Base-by-base conservation (phyloP, 1,140 invertebrate genomes). In the Laupala kohalensis region DNA sequence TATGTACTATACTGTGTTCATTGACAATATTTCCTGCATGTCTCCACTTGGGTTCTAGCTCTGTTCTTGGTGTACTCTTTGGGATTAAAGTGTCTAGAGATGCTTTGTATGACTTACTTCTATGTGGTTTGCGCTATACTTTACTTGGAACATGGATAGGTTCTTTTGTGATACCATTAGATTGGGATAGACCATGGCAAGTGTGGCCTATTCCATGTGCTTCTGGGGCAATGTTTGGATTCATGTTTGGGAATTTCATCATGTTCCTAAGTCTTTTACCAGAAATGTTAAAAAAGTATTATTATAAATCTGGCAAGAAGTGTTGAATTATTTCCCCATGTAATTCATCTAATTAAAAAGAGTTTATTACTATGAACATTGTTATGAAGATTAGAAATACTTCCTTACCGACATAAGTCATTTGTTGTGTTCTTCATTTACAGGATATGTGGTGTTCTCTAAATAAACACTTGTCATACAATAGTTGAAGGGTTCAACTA, bases 141-240 rank as follows among this genome's bases (percentile, higher is more conserved):
- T 76, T 95, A 15, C 77, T 93, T 37, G 94, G 94, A n/a, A 87
- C 92, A 13, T 97, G 94, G 93, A 76, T 92, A 9, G 93, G 94
- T 23, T 91, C 93, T 26, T 85, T 92, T 74, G 89, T 93, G 0
- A 93, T 96, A 73, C 94, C 94, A 26, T 80, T 97, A 13, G 94
- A 97, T 79, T 97, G 95, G 95, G 92, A 96, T 79, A 84, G 89
- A 72, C 89, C 91, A 0, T 97, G 94, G 93, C 94, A 92, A 81
- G 81, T 79, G 69, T 93, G 92, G 92, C 92, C 92, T 0, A 87
- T 92, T 75, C 90, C 91, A 5, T 91, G 89, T 77, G 84, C 86
- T 71, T 80, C 88, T 9, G 90, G 90, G 68, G 87, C 89, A n/a
- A 76, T 91, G 6, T 73, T 86, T 71, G 90, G 90, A 5, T 89